Evolutionary conservation across 2,888 invertebrate genomes (phyloP), one percentile per base, ranked within the genome.

Genomic region (Drepanosiphum platanoidis): DNA sequence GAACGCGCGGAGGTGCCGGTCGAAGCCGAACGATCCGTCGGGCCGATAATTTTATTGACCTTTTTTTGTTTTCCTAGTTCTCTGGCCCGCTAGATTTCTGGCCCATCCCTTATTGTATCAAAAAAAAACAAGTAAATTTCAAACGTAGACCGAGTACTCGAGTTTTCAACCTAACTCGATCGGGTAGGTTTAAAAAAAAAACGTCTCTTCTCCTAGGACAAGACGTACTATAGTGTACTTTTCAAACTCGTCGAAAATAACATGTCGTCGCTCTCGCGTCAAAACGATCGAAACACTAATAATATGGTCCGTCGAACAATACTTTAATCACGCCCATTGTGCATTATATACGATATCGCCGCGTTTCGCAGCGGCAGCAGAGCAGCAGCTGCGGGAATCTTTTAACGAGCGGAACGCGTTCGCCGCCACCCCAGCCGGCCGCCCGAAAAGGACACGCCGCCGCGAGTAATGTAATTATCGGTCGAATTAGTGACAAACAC

Each of bases 261-360:
- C 22, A 52, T 34, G 46, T 46, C 46, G 42, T 79, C 68, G 11
- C 7, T 7, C n/a, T n/a, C 34, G 22, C 64, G n/a, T 66, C 34
- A 36, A 9, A 68, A 66, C n/a, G 27, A 79, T 66, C 27, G 18
- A 34, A 34, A 27, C 46, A 52, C 46, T 34, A 80, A 80, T 80
- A 80, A 80, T 80, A 80, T 15, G 79, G 79, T 80, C 68, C 9
- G 79, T 80, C 52, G 79, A 80, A 80, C 79, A 80, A 80, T 80
- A 80, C 79, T 80, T 80, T 68, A 80, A 80, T 80, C 79, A 52
- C 68, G 46, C 42, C n/a, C 66, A 32, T 66, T 79, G 39, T 78
- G 32, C 15, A 18, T 30, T 13, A 5, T 22, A 58, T n/a, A n/a
- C n/a, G n/a, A 42, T 30, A 22, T 42, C 39, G 78, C 32, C 30